Base-by-base conservation (phyloP, 2,113 vertebrate species). In the Cynoglossus semilaevis region DNA sequence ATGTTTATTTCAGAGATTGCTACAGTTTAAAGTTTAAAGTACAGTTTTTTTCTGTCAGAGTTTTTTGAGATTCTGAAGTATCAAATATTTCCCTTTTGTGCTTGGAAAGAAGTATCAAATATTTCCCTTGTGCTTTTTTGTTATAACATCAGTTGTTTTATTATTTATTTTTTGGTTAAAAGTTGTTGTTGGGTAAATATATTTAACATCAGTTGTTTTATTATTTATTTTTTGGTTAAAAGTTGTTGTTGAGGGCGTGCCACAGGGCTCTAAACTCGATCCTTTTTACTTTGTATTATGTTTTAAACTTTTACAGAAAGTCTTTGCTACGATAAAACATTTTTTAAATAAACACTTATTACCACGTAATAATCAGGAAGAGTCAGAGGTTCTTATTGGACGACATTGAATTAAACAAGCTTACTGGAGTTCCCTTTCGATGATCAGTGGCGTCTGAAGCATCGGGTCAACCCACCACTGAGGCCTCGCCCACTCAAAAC, bases 391-490 rank as follows among this genome's bases (percentile, higher is more conserved):
- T 41, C 11, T 9, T 41, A 41, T 14, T 41, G 10, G 38, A 41
- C 12, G 14, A 41, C 4, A 13, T 4, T 41, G 38, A 43, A 58
- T 45, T 36, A 10, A 2, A 48, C 19, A 0, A 18, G 34, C 11
- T 14, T 38, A 22, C 51, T 50, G 56, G n/a, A 50, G 42, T 73
- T 48, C 42, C 18, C 36, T 58, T 51, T 15, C 51, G 16, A 9
- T 15, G 15, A 51, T 71, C 71, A 38, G 52, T 37, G 56, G 45
- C 41, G 15, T 69, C 63, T 51, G 59, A 17, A 52, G 61, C n/a
- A 54, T 49, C 17, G 4, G 57, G 52, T 67, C 45, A 29, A 63
- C 58, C 45, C 17, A 8, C 55, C 3, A 16, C 1, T 10, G 48
- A 7, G 16, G 18, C 29, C 43, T 1, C 13, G 14, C 51, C 37